A percentile compares a stretch with the other conserved stretches of the same genome.
These are phyloP conservation scores for Myathropa florea DNA, from an alignment of 2,888 invertebrate genomes.

Conservation along the genomic window DNA sequence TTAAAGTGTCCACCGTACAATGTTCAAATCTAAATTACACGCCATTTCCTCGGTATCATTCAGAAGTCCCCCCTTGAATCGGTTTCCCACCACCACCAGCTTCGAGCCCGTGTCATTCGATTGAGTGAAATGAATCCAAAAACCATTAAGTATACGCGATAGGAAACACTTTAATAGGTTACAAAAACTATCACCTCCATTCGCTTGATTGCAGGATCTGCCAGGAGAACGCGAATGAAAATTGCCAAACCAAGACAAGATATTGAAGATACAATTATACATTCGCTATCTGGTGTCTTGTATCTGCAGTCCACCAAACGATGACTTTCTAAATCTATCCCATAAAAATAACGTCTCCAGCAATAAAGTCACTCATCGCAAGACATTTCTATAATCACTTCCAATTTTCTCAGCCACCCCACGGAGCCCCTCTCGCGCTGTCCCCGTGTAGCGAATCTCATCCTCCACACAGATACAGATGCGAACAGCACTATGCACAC, in stretches of 20 bases:
- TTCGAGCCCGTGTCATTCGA: not conserved
- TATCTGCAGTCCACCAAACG: not conserved
- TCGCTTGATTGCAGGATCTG: not conserved
- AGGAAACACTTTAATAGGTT: not conserved
- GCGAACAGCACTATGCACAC: slow-evolving; percentile 62
- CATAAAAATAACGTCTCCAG: slow-evolving; percentile 58
- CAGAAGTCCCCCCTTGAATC: not conserved
- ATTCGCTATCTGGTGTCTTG: not conserved
- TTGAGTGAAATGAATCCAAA: not conserved
- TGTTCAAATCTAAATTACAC: not conserved
- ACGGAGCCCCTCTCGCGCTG: slow-evolving; percentile 1
- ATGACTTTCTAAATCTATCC: slow-evolving; percentile 33
- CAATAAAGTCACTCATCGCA: slow-evolving; percentile 64
- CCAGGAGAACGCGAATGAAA: too few relatives aligned
- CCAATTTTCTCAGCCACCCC: slow-evolving; percentile 72
- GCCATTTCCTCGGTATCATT: not conserved
- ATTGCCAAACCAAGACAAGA: too few relatives aligned
- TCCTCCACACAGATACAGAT: slow-evolving; percentile 10
- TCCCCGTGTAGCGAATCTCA: not conserved
- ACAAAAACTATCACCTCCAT: not conserved
- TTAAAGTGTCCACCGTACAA: not conserved
- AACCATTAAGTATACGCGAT: not conserved
- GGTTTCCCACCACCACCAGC: too few relatives aligned
- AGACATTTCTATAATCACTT: slow-evolving; percentile 73
- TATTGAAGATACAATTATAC: not conserved